Evolutionary conservation across 2,888 invertebrate species (phyloP), one percentile per base, ranked within the genome.

Genomic region (Eupithecia insigniata): DNA sequence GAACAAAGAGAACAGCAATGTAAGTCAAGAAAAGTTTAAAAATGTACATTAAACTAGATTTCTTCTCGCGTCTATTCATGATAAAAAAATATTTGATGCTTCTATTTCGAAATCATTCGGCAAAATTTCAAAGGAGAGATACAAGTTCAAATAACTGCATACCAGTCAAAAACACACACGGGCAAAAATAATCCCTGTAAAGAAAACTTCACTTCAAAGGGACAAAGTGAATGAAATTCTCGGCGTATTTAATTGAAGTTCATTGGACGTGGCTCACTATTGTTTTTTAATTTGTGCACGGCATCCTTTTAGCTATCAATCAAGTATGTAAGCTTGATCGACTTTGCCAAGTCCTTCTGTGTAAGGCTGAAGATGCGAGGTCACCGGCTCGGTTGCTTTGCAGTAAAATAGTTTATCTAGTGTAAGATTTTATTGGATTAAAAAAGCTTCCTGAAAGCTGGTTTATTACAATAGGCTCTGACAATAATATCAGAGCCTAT

Each of bases 261-360:
- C 83, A 77, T 80, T 34, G 55, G 79, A 80, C 80, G 75, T 79
- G 79, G 78, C 78, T 74, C 70, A 68, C 80, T 80, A 85, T 86
- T 86, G 87, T 87, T 87, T 87, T 90, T 89, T 89, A 88, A 90
- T 90, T 88, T 88, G 86, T 86, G 84, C 84, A 80, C 88, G 88
- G 89, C 89, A 79, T 87, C 88, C 90, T 90, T 91, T 91, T 83
- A 88, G 81, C 90, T 84, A 90, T 91, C 91, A 91, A 91, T 91
- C 91, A 91, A 90, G 85, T 87, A 80, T 91, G 91, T 91, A 88
- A 81, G 78, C 80, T 71, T 74, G 81, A 80, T 83, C 82, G 77
- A 74, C 76, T 77, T 81, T 69, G 67, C 71, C 62, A 58, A 65
- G 78, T 79, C 74, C 77, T 67, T 77, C 78, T 82, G 76, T 75